phyloP scores from a whole-genome alignment of 2,888 invertebrate species.

The Cataglyphis altisquamis region DNA sequence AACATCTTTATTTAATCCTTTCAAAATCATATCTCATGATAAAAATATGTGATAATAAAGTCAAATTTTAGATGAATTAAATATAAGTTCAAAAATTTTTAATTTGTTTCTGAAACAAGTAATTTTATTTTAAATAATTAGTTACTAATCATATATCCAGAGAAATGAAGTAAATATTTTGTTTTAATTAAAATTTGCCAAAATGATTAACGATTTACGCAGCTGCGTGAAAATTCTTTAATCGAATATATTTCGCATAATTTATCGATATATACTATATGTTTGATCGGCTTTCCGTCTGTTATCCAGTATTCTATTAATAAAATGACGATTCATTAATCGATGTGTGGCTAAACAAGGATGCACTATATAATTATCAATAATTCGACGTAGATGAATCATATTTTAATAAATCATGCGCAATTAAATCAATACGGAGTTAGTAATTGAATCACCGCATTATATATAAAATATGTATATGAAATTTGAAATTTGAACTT shows the following conservation, averaged over 20 bases:
- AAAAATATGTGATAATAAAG: background rate
- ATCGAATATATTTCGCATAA: slow-evolving; percentile 45
- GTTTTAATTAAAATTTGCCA: slow-evolving; percentile 13
- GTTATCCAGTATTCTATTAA: slow-evolving; percentile 58
- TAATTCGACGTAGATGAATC: slow-evolving; percentile 31
- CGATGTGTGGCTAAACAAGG: slow-evolving; percentile 37
- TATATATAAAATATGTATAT: slow-evolving; percentile 1
- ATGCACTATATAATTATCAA: slow-evolving; percentile 51
- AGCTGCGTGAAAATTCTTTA: slow-evolving; percentile 36
- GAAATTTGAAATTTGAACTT: slow-evolving; percentile 1
- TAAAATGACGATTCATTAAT: slow-evolving; percentile 51
- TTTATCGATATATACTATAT: slow-evolving; percentile 45
- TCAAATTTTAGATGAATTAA: background rate
- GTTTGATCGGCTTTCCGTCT: slow-evolving; percentile 37
- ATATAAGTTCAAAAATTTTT: background rate
- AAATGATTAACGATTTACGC: slow-evolving; percentile 1
- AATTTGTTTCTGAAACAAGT: background rate
- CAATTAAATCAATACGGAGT: slow-evolving; percentile 30
- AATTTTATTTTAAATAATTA: slow-evolving; percentile 11
- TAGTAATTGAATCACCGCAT: slow-evolving; percentile 13
- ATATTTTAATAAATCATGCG: slow-evolving; percentile 45
- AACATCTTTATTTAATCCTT: slow-evolving; percentile 17
- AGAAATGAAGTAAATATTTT: background rate
- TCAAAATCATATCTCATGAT: background rate
- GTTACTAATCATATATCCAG: background rate